These are phyloP conservation scores for Crocuta crocuta DNA, from an alignment of 2,113 vertebrate genomes.

Conservation along the genomic window DNA sequence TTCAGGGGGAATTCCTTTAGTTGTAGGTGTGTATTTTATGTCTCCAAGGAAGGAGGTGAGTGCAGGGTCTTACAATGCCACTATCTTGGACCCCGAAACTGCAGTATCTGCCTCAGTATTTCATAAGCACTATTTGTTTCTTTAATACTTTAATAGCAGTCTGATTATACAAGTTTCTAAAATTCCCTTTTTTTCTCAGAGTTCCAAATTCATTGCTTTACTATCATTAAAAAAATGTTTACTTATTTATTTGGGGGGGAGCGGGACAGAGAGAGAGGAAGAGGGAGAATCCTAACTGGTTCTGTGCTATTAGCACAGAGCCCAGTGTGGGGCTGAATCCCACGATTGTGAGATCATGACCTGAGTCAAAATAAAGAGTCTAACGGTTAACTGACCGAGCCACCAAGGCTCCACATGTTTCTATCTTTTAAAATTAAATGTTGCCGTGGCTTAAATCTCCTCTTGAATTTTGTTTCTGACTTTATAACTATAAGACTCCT, in stretches of 20 bases:
- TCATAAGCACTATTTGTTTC: not conserved
- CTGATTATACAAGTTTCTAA: not conserved
- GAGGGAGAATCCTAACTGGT: too few relatives aligned
- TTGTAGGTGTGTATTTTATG: not conserved
- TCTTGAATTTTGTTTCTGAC: not conserved
- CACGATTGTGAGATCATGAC: too few relatives aligned
- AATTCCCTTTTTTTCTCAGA: not conserved
- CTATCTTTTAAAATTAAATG: not conserved
- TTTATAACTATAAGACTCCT: not conserved
- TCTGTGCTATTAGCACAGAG: too few relatives aligned
- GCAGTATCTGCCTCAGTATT: not conserved
- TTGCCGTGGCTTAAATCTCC: not conserved
- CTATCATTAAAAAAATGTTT: not conserved
- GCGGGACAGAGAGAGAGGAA: too few relatives aligned
- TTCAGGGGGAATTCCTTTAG: not conserved
- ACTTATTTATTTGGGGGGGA: too few relatives aligned
- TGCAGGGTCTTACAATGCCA: not conserved
- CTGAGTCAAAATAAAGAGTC: too few relatives aligned
- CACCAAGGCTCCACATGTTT: not conserved
- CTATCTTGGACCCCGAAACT: not conserved
- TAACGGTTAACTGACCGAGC: too few relatives aligned
- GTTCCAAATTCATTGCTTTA: not conserved
- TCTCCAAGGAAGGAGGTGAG: not conserved
- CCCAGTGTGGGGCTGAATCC: too few relatives aligned
- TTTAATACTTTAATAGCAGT: not conserved